Evolutionary conservation across 2,797 vertebrate species (phyloP).

Genomic region (Petrocephalus sullivani): DNA sequence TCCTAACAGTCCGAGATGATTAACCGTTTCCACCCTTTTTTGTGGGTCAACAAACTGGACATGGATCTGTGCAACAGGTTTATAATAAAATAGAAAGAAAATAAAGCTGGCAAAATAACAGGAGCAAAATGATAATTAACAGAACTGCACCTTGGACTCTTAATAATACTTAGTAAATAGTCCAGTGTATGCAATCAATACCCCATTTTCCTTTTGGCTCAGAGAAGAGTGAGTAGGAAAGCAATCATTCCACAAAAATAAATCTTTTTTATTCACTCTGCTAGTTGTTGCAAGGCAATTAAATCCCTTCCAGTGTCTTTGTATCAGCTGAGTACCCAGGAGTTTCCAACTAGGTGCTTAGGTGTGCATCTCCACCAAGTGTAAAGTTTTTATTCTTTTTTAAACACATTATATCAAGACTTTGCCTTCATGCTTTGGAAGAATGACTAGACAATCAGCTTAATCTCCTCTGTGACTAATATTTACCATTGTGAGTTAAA

Average conservation of each 20-base stretch:
- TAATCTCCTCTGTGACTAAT: background rate
- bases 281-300: slow-evolving; percentile 30
- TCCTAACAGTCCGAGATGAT: background rate
- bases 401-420: background rate
- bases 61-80: background rate
- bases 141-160: background rate
- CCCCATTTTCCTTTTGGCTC: slow-evolving; percentile 43
- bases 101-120: background rate
- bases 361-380: background rate
- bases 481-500: background rate
- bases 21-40: background rate
- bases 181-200: slow-evolving; percentile 46
- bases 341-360: background rate
- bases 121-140: background rate
- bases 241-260: slow-evolving; percentile 41
- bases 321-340: slow-evolving; percentile 9
- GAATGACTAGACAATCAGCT: slow-evolving; percentile 3
- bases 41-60: background rate
- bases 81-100: background rate
- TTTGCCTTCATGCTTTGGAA: background rate
- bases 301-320: slow-evolving; percentile 22
- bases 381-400: background rate
- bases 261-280: slow-evolving; percentile 42
- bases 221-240: slow-evolving; percentile 36
- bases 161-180: slow-evolving; percentile 45